Percentiles rank a stretch among this genome's conserved stretches.
phyloP scores from a whole-genome alignment of 2,888 invertebrate species.

The Teinopalpus imperialis region DNA sequence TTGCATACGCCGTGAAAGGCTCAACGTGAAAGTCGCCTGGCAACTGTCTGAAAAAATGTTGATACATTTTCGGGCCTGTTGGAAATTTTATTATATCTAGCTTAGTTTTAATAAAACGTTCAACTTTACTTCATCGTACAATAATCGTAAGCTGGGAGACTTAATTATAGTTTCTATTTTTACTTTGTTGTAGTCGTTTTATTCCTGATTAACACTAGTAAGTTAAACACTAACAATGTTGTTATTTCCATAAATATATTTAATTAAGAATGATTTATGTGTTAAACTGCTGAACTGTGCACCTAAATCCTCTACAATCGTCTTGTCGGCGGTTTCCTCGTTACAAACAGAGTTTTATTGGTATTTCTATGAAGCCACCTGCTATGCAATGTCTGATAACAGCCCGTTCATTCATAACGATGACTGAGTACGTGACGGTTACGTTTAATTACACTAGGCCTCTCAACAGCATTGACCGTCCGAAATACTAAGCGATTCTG shows the following conservation, averaged over 20 bases:
- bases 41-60: constrained; percentile 23
- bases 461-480: constrained; percentile 12
- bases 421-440: constrained; percentile 51
- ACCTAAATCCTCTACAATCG: constrained; percentile 27
- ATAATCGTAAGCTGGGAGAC: no score
- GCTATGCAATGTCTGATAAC: constrained; percentile 61
- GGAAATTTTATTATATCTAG: neutral
- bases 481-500: constrained; percentile 20
- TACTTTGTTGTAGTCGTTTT: no score
- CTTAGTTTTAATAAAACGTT: neutral
- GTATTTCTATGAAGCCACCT: constrained; percentile 58
- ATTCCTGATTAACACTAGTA: no score
- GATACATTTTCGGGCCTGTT: neutral
- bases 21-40: constrained; percentile 55
- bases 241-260: no score
- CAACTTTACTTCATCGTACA: no score
- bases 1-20: constrained; percentile 73
- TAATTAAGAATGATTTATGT: no score
- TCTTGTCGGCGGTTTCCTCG: constrained; percentile 29
- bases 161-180: no score
- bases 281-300: no score
- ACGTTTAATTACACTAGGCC: constrained; percentile 35
- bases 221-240: no score
- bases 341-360: constrained; percentile 35
- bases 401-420: constrained; percentile 63